These are phyloP conservation scores for Mayetiola destructor DNA, from an alignment of 2,888 invertebrate genomes.

Conservation along the genomic window DNA sequence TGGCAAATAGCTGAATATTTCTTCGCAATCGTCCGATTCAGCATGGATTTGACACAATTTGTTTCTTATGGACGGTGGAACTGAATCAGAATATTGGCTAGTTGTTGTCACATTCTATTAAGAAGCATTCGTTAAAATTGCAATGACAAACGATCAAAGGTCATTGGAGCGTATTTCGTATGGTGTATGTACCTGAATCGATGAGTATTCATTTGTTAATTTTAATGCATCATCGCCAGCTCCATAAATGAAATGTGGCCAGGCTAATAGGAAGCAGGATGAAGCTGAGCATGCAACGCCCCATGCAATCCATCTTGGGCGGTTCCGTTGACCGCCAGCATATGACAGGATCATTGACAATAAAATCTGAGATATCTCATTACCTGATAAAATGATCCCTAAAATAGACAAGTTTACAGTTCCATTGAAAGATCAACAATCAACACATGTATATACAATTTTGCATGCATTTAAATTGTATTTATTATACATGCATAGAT, in stretches of 20 bases:
- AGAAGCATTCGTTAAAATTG: not conserved
- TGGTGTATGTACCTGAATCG: not conserved
- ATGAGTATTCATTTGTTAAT: conserved; percentile 31
- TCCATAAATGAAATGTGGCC: conserved; percentile 48
- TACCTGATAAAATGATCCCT: conserved; percentile 52
- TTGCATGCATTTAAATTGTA: too few species aligned
- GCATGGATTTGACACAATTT: conserved; percentile 21
- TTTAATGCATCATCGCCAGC: conserved; percentile 38
- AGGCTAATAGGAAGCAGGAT: conserved; percentile 44
- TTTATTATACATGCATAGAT: too few species aligned
- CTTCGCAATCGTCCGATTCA: conserved; percentile 33
- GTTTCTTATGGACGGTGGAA: not conserved
- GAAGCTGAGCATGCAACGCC: conserved; percentile 46
- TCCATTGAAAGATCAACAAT: not conserved
- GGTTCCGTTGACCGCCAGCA: conserved; percentile 49
- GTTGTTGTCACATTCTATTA: not conserved
- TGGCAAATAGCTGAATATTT: conserved; percentile 37
- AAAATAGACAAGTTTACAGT: not conserved
- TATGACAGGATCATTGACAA: conserved; percentile 47
- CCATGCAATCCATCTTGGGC: conserved; percentile 50
- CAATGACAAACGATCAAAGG: not conserved
- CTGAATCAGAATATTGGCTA: not conserved
- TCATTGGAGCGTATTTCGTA: too few species aligned
- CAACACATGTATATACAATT: too few species aligned
- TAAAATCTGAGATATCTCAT: conserved; percentile 54